Conservation (phyloP, 1,140 invertebrate genomes). For the Asobara japonica region DNA sequence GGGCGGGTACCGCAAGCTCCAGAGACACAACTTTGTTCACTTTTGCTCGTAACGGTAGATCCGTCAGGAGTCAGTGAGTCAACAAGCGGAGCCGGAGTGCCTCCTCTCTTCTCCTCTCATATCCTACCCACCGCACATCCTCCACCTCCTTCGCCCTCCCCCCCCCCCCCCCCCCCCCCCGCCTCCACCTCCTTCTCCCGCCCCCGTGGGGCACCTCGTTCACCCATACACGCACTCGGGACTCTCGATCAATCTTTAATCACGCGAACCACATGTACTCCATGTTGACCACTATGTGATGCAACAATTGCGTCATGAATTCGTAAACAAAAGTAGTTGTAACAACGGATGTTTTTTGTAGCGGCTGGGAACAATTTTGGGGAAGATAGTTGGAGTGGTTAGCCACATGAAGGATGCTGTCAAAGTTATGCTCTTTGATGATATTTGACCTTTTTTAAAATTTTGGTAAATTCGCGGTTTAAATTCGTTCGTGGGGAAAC, state of each 20-base stretch:
- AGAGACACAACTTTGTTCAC: slow-evolving; percentile 61
- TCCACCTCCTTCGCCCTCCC: slow-evolving; percentile 35
- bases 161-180: not conserved
- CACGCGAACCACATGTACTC: not conserved
- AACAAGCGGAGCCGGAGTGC: slow-evolving; percentile 41
- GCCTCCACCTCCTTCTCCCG: too few species aligned
- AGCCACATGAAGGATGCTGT: too few species aligned
- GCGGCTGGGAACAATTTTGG: too few species aligned
- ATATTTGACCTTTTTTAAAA: too few species aligned
- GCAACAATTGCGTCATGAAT: not conserved
- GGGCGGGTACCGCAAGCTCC: slow-evolving; percentile 55
- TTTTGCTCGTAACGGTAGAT: slow-evolving; percentile 60
- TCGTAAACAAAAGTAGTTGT: not conserved
- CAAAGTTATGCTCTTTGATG: too few species aligned
- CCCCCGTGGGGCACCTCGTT: not conserved
- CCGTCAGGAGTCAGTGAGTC: slow-evolving; percentile 58
- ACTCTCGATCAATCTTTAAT: slow-evolving; percentile 8
- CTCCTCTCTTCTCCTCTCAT: slow-evolving; percentile 20
- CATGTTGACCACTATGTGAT: not conserved
- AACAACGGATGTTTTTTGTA: too few species aligned
- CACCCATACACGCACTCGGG: not conserved
- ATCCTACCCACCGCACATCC: slow-evolving; percentile 26
- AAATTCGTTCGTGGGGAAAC: too few species aligned
- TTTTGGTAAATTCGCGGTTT: too few species aligned
- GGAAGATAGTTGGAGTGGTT: too few species aligned